phyloP scores from a whole-genome alignment of 1,140 invertebrate genomes.

The Scaptomyza montana region DNA sequence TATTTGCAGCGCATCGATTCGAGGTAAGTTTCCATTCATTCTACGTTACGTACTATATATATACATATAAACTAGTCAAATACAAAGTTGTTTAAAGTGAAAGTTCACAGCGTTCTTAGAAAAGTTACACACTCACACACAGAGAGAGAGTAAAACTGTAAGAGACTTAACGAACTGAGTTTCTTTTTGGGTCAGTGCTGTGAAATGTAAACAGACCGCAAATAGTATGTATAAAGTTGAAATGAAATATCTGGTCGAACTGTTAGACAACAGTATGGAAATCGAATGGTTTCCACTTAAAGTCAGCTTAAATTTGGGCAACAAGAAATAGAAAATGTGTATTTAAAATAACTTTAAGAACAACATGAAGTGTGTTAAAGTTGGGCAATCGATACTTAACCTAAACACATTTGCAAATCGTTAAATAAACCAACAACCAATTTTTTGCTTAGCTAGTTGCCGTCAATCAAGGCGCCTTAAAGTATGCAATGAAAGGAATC shows the following conservation, averaged over 20 bases:
- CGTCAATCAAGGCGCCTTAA: not conserved
- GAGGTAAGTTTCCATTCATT: slow-evolving; percentile 72
- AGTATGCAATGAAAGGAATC: slow-evolving; percentile 7
- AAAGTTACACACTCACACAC: too few relatives aligned
- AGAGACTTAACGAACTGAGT: too few relatives aligned
- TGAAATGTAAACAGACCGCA: slow-evolving; percentile 24
- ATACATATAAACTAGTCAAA: too few relatives aligned
- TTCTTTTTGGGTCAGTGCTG: slow-evolving; percentile 35
- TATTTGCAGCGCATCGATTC: slow-evolving; percentile 88
- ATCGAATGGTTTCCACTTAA: too few relatives aligned
- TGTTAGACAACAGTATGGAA: not conserved
- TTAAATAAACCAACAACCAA: too few relatives aligned
- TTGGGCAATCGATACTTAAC: too few relatives aligned
- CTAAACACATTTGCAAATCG: too few relatives aligned
- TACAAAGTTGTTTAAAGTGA: slow-evolving; percentile 17
- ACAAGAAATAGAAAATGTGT: too few relatives aligned
- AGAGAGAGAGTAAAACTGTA: not conserved
- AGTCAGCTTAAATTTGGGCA: too few relatives aligned
- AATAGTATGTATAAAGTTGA: slow-evolving; percentile 3
- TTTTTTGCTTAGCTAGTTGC: not conserved
- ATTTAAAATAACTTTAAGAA: too few relatives aligned
- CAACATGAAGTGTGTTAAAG: too few relatives aligned
- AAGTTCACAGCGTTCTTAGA: slow-evolving; percentile 17
- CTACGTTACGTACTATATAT: too few relatives aligned
- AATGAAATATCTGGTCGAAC: not conserved